phyloP scores from a whole-genome alignment of 2,797 vertebrate genomes.

The Malacoraja senta region DNA sequence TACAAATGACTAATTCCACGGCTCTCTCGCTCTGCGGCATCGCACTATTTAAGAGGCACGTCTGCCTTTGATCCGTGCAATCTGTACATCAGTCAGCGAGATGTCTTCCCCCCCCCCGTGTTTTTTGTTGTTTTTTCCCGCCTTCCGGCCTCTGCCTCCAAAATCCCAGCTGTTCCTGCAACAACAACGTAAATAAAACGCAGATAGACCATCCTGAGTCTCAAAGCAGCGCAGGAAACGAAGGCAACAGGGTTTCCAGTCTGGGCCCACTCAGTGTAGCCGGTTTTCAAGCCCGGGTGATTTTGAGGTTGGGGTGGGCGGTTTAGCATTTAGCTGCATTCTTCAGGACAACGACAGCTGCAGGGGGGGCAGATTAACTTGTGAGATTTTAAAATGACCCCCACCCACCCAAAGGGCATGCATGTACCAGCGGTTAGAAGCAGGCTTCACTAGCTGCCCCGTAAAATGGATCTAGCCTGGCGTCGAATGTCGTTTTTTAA shows the following conservation, averaged over 20 bases:
- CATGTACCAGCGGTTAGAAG: background rate
- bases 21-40: background rate
- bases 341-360: background rate
- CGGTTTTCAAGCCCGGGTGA: background rate
- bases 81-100: too few species aligned
- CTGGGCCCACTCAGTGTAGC: background rate
- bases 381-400: background rate
- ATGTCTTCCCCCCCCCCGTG: background rate
- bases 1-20: conserved; percentile 9
- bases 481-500: background rate
- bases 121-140: background rate
- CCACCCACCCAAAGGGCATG: too few species aligned
- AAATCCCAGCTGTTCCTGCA: background rate
- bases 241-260: background rate
- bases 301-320: background rate
- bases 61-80: background rate
- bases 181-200: background rate
- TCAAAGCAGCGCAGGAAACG: background rate
- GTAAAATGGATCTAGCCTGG: background rate
- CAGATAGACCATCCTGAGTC: too few species aligned
- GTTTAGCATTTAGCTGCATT: too few species aligned
- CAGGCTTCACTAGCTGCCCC: background rate
- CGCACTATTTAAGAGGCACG: background rate
- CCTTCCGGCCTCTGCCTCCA: background rate
- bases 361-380: background rate